A percentile compares a stretch with the other conserved stretches of the same genome.
These are phyloP conservation scores for Drosophila kurseongensis DNA, from an alignment of 1,140 invertebrate species.

Conservation along the genomic window DNA sequence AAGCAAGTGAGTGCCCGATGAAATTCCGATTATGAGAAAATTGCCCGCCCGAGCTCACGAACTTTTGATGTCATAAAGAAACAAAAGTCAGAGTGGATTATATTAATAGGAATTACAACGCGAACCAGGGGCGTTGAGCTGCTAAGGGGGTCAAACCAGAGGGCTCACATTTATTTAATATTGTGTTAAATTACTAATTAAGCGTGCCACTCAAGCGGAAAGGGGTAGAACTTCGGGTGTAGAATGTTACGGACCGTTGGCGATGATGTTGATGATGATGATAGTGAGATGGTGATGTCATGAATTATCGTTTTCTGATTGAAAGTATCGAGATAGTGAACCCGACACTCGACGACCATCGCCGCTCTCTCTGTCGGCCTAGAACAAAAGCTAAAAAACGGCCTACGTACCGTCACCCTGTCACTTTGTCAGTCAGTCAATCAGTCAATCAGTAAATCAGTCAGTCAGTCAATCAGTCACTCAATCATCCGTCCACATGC, in stretches of 20 bases:
- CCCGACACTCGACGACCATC: conserved; percentile 12
- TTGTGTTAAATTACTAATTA: conserved; percentile 82
- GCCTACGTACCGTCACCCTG: conserved; percentile 36
- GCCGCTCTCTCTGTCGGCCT: conserved; percentile 30
- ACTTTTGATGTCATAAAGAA: conserved; percentile 65
- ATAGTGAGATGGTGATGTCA: conserved; percentile 67
- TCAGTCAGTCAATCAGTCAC: conserved; percentile 30
- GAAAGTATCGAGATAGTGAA: conserved; percentile 72
- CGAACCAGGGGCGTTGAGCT: conserved; percentile 5
- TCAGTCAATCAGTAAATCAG: conserved; percentile 25
- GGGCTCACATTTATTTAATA: conserved; percentile 71
- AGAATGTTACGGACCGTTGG: conserved; percentile 42
- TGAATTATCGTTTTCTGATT: conserved; percentile 83
- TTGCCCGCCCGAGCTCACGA: conserved; percentile 57
- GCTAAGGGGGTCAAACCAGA: not conserved
- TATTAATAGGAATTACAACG: conserved; percentile 75
- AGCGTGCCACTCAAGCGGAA: conserved; percentile 66
- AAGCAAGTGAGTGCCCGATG: conserved; percentile 54
- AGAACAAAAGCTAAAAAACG: conserved; percentile 65
- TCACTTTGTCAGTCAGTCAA: conserved; percentile 23
- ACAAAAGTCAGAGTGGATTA: conserved; percentile 34
- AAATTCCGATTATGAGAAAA: conserved; percentile 75
- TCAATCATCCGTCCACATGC: conserved; percentile 53
- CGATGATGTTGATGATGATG: conserved; percentile 7
- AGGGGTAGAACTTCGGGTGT: conserved; percentile 16